Evolutionary conservation across 2,113 vertebrate genomes (phyloP).

Genomic region (Miniopterus natalensis): DNA sequence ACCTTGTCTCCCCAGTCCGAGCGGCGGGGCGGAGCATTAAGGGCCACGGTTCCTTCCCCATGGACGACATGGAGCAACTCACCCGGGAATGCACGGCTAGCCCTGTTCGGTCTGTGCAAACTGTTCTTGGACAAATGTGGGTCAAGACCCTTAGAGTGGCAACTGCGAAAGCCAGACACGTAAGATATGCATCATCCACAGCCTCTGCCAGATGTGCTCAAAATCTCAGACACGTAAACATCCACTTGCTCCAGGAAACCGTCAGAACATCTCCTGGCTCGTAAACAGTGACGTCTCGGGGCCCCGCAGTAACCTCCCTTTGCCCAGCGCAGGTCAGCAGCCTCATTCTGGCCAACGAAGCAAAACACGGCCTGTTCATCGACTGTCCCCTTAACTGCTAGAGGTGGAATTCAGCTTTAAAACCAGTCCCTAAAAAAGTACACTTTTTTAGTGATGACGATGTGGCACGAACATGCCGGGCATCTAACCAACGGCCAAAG

Average conservation of each 20-base stretch:
- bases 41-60: no score
- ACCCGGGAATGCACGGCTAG: background rate
- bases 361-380: background rate
- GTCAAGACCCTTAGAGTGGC: no score
- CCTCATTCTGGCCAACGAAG: conserved; percentile 27
- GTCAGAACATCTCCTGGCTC: conserved; percentile 56
- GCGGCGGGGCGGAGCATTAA: background rate
- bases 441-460: no score
- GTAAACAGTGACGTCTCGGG: conserved; percentile 47
- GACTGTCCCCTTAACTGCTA: background rate
- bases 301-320: conserved; percentile 50
- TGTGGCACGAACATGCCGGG: background rate
- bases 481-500: background rate
- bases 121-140: background rate
- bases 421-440: background rate
- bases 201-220: background rate
- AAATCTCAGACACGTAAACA: conserved; percentile 30
- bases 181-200: background rate
- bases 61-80: background rate
- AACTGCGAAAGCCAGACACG: background rate
- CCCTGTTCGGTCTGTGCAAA: background rate
- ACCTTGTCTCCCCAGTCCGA: background rate
- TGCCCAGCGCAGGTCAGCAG: background rate
- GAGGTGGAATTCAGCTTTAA: background rate
- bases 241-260: conserved; percentile 58